Evolutionary conservation across 2,888 invertebrate species (phyloP).

Genomic region (Baccha elongata): DNA sequence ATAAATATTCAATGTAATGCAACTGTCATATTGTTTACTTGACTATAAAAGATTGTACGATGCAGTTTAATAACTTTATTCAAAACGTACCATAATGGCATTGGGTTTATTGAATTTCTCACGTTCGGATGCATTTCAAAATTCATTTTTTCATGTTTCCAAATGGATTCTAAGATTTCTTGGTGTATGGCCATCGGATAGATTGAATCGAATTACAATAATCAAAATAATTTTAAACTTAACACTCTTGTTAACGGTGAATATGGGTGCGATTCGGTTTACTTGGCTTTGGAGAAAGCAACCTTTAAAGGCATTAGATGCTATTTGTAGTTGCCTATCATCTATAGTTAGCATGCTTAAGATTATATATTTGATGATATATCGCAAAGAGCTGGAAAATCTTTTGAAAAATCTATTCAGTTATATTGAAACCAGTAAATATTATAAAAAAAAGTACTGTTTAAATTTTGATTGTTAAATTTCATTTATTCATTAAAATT

Average conservation of each 20-base stretch:
- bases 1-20: too few species aligned
- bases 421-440: conserved; percentile 6
- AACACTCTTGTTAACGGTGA: conserved; percentile 37
- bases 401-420: background rate
- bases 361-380: conserved; percentile 17
- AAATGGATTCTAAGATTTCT: conserved; percentile 20
- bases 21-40: too few species aligned
- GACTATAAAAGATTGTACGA: too few species aligned
- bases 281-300: conserved; percentile 34
- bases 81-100: too few species aligned
- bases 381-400: conserved; percentile 4
- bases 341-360: conserved; percentile 48
- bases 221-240: conserved; percentile 28
- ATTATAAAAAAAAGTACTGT: too few species aligned
- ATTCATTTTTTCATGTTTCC: too few species aligned
- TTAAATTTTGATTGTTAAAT: background rate
- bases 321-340: conserved; percentile 36
- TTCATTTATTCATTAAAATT: too few species aligned
- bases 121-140: too few species aligned
- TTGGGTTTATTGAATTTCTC: too few species aligned
- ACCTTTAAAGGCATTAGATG: conserved; percentile 10
- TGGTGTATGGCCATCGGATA: conserved; percentile 39
- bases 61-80: too few species aligned
- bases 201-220: background rate
- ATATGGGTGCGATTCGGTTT: conserved; percentile 39